Conservation (phyloP, 2,797 vertebrate genomes). For the Lindbergichthys nudifrons region DNA sequence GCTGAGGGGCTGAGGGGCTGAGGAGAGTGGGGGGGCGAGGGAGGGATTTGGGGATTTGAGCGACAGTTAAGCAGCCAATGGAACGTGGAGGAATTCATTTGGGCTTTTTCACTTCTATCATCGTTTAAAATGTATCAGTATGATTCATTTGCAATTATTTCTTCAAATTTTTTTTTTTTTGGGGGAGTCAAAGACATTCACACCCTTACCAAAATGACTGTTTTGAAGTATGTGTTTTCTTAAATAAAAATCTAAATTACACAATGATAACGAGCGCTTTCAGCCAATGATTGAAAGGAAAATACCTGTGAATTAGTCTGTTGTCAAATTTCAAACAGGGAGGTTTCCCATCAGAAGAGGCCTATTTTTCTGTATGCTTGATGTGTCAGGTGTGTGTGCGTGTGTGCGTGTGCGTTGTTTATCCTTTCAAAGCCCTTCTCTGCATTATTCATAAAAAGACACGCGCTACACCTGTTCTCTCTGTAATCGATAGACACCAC, state of each 20-base stretch:
- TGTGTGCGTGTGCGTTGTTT: conserved; percentile 19
- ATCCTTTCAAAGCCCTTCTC: conserved; percentile 47
- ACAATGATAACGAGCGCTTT: not conserved
- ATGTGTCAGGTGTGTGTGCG: not conserved
- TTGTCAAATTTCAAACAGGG: conserved; percentile 7
- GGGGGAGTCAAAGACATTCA: not conserved
- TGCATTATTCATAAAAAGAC: conserved; percentile 77
- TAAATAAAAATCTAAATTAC: not conserved
- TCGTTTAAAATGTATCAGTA: not conserved
- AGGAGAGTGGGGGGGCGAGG: conserved; percentile 36
- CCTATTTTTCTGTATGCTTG: not conserved
- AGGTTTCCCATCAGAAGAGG: not conserved
- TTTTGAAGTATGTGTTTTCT: too few species aligned
- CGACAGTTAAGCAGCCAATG: conserved; percentile 75
- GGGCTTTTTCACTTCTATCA: not conserved
- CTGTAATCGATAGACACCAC: conserved; percentile 73
- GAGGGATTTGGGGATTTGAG: conserved; percentile 64
- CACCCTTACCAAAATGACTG: not conserved
- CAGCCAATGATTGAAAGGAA: not conserved
- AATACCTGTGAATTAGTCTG: not conserved
- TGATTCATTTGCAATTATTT: not conserved
- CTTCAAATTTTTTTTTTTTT: not conserved
- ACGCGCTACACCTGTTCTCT: conserved; percentile 78
- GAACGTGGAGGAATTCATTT: conserved; percentile 33
- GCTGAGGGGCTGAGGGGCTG: conserved; percentile 33